Base-by-base conservation (phyloP, 2,797 vertebrate genomes). In the Holocentrus rufus region DNA sequence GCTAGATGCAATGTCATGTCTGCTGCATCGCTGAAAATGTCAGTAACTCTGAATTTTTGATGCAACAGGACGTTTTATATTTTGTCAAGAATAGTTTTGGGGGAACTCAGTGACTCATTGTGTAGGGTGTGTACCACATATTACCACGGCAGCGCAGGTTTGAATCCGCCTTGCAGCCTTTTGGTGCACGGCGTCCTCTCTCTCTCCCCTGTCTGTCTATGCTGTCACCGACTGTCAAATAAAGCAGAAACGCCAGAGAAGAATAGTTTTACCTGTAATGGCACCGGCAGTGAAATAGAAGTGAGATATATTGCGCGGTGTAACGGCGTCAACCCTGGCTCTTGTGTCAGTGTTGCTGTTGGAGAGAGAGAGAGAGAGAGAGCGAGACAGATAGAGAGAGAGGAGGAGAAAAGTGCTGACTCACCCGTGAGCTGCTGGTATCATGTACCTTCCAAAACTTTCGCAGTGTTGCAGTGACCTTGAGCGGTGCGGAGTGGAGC, bases 401-500 rank as follows among this genome's bases (percentile, higher is more conserved):
- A n/a, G n/a, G n/a, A 74, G 88, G 53, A 62, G 55, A 53, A 90
- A 93, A 92, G 85, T 88, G 92, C 93, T 91, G 91, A 93, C 73
- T 93, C 93, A 93, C 78, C 71, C 85, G 50, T 67, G 47, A 89
- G 85, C 82, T 72, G 62, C 59, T 74, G 74, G 80, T 86, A 82
- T 85, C 65, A 74, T 67, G 76, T 85, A 77, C 73, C 84, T 74
- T 81, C 80, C 87, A 93, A n/a, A 92, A 93, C 88, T 93, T 92
- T 89, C 23, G 27, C 88, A 90, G 83, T 90, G 87, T 91, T 88
- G 89, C 86, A 87, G 87, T 89, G 90, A 94, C 93, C 93, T 94
- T 94, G 92, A 91, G 81, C 59, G 31, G 78, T 64, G 65, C 84
- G 73, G 69, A 75, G 80, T 55, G 34, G 72, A 84, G 76, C n/a